Percentiles rank a stretch among this genome's conserved stretches.
Evolutionary conservation across 2,888 invertebrate species (phyloP).

Genomic region (Hemicrepidius hirtus): DNA sequence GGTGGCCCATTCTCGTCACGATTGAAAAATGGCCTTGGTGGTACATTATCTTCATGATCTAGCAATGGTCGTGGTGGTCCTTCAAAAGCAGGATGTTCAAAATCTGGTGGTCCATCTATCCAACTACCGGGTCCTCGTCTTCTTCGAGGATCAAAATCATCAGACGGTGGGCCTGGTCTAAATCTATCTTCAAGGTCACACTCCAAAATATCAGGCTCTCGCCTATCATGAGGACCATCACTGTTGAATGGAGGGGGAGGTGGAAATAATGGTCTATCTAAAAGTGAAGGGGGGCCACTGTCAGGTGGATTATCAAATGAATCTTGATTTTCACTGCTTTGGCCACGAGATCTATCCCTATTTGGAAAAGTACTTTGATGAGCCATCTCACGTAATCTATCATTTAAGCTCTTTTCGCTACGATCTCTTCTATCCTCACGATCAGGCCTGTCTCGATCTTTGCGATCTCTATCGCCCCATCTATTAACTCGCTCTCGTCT

Average conservation of each 20-base stretch:
- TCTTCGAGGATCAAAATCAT: slow-evolving; percentile 49
- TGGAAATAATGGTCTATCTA: slow-evolving; percentile 68
- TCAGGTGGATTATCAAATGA: slow-evolving; percentile 59
- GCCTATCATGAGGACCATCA: slow-evolving; percentile 62
- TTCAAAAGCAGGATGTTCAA: slow-evolving; percentile 60
- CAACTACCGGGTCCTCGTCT: slow-evolving; percentile 37
- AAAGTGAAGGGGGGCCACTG: slow-evolving; percentile 66
- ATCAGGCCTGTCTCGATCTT: slow-evolving; percentile 54
- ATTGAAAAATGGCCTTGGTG: slow-evolving; percentile 43
- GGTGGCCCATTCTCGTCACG: slow-evolving; percentile 57
- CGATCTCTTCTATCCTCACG: slow-evolving; percentile 65
- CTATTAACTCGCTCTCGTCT: slow-evolving; percentile 64
- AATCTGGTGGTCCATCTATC: slow-evolving; percentile 67
- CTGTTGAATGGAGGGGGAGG: slow-evolving; percentile 56
- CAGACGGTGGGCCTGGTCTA: slow-evolving; percentile 54
- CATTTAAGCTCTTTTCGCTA: slow-evolving; percentile 63
- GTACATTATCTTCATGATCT: slow-evolving; percentile 55
- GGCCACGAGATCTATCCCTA: slow-evolving; percentile 46
- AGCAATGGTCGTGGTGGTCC: slow-evolving; percentile 8
- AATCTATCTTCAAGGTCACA: slow-evolving; percentile 53
- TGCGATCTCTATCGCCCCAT: slow-evolving; percentile 54
- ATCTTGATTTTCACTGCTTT: slow-evolving; percentile 37
- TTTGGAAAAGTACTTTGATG: slow-evolving; percentile 52
- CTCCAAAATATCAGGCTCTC: slow-evolving; percentile 58
- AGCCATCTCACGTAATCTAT: slow-evolving; percentile 61